Evolutionary conservation across 2,888 invertebrate species (phyloP), one percentile per base, ranked within the genome.

Genomic region (Noctua janthina): DNA sequence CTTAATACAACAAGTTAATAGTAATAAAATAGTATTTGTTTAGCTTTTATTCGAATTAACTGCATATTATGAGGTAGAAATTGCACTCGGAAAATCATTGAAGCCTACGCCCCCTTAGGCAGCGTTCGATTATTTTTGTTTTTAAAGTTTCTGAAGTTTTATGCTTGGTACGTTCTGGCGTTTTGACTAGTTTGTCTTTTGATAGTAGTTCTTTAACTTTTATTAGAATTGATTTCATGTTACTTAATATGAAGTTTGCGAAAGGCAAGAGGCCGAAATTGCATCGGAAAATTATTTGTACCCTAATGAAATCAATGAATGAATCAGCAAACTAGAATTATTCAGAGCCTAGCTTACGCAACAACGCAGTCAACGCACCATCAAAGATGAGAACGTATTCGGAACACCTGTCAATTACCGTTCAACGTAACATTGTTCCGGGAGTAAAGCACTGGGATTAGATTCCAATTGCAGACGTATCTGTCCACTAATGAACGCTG

Each of bases 391-490:
- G 86, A 46, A 68, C 91, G 89, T 91, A 92, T 92, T 91, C 87
- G 91, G 89, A 94, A 91, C 91, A 91, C 91, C 90, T 91, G 93
- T 93, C 94, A 92, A 94, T 94, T 93, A 93, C 89, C 89, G 82
- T 85, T 83, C 84, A 90, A 87, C 91, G 92, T 89, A 92, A 91
- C 94, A 92, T 89, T 89, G 93, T 92, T 89, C 88, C 85, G 83
- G 67, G 74, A 91, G 86, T 90, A 90, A 91, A 91, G 92, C 92
- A 89, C 91, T 90, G 92, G 93, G 94, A 95, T 95, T 95, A 94
- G 94, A 94, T 95, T 96, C 92, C 93, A 92, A 94, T 94, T 93
- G 94, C 93, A 93, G 93, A 92, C 93, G 93, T 94, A 93, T 93
- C 92, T 94, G 94, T 91, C 92, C 92, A 91, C 92, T 93, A 95